Evolutionary conservation across 1,140 invertebrate genomes (phyloP).

Genomic region (Sitophilus oryzae): DNA sequence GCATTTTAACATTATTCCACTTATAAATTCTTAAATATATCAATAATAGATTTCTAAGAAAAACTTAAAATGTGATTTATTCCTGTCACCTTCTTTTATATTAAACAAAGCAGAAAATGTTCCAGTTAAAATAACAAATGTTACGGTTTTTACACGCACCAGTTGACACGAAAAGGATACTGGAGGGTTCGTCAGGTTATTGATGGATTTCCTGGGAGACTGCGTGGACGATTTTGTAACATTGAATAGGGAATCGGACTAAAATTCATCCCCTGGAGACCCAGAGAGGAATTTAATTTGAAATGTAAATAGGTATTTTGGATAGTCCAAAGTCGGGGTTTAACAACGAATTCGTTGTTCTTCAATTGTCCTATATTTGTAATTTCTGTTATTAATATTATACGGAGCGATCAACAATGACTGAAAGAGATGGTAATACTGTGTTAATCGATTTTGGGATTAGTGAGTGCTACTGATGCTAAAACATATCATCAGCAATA

Average conservation of each 20-base stretch:
- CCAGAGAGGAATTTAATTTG: neutral
- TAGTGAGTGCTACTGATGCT: too few relatives aligned
- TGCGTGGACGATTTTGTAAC: neutral
- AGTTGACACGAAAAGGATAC: neutral
- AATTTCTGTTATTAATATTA: too few relatives aligned
- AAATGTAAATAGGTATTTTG: neutral
- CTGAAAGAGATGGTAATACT: too few relatives aligned
- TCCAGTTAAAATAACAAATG: neutral
- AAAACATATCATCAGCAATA: too few relatives aligned
- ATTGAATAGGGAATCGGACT: neutral
- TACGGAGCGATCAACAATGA: too few relatives aligned
- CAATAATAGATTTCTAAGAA: too few relatives aligned
- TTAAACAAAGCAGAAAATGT: neutral
- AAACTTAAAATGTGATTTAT: too few relatives aligned
- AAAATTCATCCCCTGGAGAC: neutral
- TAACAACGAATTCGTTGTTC: too few relatives aligned
- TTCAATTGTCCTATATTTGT: too few relatives aligned
- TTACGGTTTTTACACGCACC: neutral
- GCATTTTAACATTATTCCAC: too few relatives aligned
- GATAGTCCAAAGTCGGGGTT: neutral
- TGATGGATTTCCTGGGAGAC: neutral
- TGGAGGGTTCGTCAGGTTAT: neutral
- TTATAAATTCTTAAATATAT: too few relatives aligned
- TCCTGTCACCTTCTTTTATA: neutral
- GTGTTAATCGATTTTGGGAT: too few relatives aligned